Percentiles rank a stretch among this genome's conserved stretches.
phyloP scores from a whole-genome alignment of 2,113 vertebrate species.

The Triplophysa siluroides region DNA sequence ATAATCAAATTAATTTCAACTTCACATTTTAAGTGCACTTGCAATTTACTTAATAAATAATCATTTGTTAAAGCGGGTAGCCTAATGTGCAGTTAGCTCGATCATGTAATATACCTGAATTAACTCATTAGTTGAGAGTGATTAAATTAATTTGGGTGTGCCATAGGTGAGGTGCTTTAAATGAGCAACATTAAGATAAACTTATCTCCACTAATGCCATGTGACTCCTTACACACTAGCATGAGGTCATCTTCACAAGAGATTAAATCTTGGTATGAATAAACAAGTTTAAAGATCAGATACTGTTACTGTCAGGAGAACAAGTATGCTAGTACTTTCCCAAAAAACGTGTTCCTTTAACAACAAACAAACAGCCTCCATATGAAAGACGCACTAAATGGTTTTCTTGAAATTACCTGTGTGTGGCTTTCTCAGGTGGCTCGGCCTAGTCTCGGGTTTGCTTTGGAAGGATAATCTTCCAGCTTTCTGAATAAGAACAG shows the following conservation, averaged over 20 bases:
- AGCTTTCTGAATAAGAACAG: slow-evolving; percentile 64
- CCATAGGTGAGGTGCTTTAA: not conserved
- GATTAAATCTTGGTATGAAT: not conserved
- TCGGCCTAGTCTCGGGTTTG: slow-evolving; percentile 71
- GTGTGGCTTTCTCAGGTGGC: slow-evolving; percentile 75
- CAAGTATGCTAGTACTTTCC: not conserved
- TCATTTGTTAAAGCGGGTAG: too few species aligned
- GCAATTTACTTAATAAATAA: too few species aligned
- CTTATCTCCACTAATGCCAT: not conserved
- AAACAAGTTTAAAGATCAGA: slow-evolving; percentile 24
- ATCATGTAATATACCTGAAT: too few species aligned
- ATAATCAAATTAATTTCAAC: too few species aligned
- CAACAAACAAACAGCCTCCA: not conserved
- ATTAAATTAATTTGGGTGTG: too few species aligned
- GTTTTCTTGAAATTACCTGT: slow-evolving; percentile 61
- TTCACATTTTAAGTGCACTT: too few species aligned
- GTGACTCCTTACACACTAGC: not conserved
- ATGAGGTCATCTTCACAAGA: not conserved
- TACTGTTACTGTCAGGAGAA: not conserved
- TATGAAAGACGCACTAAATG: not conserved
- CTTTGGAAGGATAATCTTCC: slow-evolving; percentile 64
- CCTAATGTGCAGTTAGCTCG: too few species aligned
- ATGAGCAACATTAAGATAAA: not conserved
- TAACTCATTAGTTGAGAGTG: too few species aligned
- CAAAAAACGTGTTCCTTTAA: not conserved